Base-by-base conservation (phyloP, 2,888 invertebrate species). In the Acholoe squamosa region DNA sequence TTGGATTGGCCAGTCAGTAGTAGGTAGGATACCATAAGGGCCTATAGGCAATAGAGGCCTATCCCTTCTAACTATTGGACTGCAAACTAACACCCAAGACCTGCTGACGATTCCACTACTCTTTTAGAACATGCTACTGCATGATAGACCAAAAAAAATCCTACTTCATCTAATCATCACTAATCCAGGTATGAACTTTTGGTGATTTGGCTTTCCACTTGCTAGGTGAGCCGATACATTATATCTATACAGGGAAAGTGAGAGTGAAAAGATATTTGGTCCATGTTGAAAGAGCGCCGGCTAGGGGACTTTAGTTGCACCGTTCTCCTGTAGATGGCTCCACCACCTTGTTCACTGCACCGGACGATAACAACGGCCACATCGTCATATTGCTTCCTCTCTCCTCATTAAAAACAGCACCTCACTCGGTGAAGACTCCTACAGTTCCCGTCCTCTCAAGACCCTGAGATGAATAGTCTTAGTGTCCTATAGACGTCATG, bases 241-340 rank as follows among this genome's bases (percentile, higher is more conserved):
- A n/a, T 31, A 31, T 76, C 76, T 5, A 31, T 76, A 43, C 3
- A 22, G 80, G 80, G 34, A 80, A 43, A 43, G 3, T 12, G 22
- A 43, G 12, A 25, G 80, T 33, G 80, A 14, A 80, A 14, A 80
- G 80, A 43, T 43, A 43, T 34, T 86, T 86, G 86, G 86, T 86
- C 86, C 86, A 25, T 19, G 52, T 19, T 86, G 86, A 86, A 86
- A 86, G 86, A 86, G 56, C 86, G 86, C 28, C 33, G 86, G 86
- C 31, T 12, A 56, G 25, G 43, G 56, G 56, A 54, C 86, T 56
- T 86, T 80, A 80, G 34, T 80, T 80, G 33, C 19, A 80, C 19
- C 43, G 33, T 33, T 43, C 19, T 43, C 34, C 80, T n/a, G 52
- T n/a, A 54, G 86, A 56, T n/a, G 86, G 28, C 86, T 16, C 25